phyloP scores from a whole-genome alignment of 2,797 vertebrate species.

The Mycteria americana region DNA sequence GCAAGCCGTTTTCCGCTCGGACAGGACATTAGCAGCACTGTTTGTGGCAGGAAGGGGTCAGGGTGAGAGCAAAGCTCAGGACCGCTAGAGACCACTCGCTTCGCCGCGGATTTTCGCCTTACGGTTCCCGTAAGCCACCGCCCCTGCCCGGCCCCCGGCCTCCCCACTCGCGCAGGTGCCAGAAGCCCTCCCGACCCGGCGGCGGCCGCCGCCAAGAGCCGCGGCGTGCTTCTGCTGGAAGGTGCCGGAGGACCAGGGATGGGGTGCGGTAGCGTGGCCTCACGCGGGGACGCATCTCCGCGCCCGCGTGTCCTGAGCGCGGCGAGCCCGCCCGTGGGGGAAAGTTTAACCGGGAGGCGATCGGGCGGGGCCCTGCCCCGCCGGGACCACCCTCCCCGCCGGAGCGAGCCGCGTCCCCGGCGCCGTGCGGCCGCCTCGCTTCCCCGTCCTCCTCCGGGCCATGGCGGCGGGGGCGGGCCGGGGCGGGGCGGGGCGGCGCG shows the following conservation, averaged over 20 bases:
- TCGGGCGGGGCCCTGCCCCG: too few relatives aligned
- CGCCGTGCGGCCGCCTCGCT: background rate
- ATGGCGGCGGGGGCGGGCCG: slow-evolving; percentile 30
- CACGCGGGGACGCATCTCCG: background rate
- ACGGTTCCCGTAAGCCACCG: fast-evolving
- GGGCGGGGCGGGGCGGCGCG: background rate
- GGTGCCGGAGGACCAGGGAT: background rate
- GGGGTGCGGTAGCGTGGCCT: background rate
- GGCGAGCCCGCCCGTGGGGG: too few relatives aligned
- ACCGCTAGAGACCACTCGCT: fast-evolving
- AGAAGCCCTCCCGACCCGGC: background rate
- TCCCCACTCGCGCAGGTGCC: background rate
- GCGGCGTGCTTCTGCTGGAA: too few relatives aligned
- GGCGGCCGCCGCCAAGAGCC: background rate
- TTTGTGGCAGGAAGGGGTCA: background rate
- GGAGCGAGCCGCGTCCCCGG: background rate
- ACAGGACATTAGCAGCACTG: fast-evolving
- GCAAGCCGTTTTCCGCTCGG: background rate
- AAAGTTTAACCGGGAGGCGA: background rate
- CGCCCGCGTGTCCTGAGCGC: background rate
- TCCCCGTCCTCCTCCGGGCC: slow-evolving; percentile 1
- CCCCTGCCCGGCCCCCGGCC: background rate
- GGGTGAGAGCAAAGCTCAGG: background rate
- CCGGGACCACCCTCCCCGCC: background rate
- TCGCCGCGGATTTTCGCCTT: fast-evolving